Conservation (phyloP, 2,113 vertebrate genomes). For the Chloebia gouldiae region DNA sequence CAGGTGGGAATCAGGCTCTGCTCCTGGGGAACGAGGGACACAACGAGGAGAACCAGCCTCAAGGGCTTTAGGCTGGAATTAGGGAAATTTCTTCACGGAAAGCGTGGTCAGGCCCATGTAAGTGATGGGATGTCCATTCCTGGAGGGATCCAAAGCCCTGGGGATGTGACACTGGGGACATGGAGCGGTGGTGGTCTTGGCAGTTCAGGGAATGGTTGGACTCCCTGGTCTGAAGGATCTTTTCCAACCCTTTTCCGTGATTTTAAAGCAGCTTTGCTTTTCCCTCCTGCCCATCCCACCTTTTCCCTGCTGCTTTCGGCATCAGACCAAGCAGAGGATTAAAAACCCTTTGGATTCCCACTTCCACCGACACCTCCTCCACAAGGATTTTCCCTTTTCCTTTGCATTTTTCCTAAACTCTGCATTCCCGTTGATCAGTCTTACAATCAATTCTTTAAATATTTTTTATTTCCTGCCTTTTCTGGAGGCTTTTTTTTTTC, state of each 20-base stretch:
- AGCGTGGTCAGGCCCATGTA: background rate
- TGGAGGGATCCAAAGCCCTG: background rate
- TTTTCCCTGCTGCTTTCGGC: background rate
- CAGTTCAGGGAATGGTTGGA: background rate
- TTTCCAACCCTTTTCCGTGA: background rate
- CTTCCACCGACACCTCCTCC: background rate
- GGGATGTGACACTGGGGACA: background rate
- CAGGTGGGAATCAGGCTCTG: background rate
- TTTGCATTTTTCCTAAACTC: background rate
- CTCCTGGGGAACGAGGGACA: background rate
- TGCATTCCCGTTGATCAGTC: fast-evolving
- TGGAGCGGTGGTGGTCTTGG: fast-evolving
- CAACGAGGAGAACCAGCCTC: fast-evolving
- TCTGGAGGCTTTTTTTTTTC: background rate
- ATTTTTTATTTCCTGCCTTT: background rate
- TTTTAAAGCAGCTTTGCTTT: background rate
- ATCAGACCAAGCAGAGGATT: background rate
- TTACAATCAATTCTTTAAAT: fast-evolving
- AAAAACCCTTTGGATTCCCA: background rate
- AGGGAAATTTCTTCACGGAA: fast-evolving
- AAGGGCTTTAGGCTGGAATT: background rate
- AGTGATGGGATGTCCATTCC: background rate
- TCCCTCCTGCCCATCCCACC: background rate
- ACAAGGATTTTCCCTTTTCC: background rate
- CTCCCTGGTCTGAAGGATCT: background rate